These are phyloP conservation scores for Meiosimyza platycephala DNA, from an alignment of 2,888 invertebrate species.

Conservation along the genomic window DNA sequence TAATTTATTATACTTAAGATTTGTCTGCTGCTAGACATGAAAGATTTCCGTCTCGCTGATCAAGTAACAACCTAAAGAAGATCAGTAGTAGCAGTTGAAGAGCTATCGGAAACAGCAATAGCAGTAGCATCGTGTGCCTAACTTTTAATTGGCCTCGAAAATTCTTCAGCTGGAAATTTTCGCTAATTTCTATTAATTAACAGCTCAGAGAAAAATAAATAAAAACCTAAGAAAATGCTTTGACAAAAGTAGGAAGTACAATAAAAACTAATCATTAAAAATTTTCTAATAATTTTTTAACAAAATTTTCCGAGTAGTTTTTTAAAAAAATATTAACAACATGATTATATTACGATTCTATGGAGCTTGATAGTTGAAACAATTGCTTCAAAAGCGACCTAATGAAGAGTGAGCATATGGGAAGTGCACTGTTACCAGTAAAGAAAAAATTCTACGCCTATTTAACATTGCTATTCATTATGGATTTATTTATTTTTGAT, in stretches of 20 bases:
- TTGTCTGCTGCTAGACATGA: constrained; percentile 7
- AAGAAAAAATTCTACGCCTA: no score
- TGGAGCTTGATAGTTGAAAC: no score
- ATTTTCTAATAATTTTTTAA: constrained; percentile 6
- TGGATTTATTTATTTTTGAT: no score
- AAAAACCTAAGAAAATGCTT: not conserved
- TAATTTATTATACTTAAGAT: not conserved
- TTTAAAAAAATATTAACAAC: no score
- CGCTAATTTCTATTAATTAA: constrained; percentile 1
- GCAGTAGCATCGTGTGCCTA: not conserved
- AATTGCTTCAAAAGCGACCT: no score
- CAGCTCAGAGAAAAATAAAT: not conserved
- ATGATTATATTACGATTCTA: no score
- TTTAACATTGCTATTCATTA: no score
- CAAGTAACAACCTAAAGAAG: not conserved
- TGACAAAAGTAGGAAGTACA: not conserved
- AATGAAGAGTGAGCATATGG: no score
- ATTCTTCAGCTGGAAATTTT: constrained; percentile 23
- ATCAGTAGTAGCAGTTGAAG: not conserved
- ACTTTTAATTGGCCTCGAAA: constrained; percentile 31
- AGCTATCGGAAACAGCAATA: not conserved
- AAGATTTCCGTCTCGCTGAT: constrained; percentile 21
- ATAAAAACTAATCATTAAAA: constrained; percentile 16
- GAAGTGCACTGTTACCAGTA: no score
- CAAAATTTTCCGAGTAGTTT: no score